Base-by-base conservation (phyloP, 2,888 invertebrate species). In the Dryocosmus kuriphilus region DNA sequence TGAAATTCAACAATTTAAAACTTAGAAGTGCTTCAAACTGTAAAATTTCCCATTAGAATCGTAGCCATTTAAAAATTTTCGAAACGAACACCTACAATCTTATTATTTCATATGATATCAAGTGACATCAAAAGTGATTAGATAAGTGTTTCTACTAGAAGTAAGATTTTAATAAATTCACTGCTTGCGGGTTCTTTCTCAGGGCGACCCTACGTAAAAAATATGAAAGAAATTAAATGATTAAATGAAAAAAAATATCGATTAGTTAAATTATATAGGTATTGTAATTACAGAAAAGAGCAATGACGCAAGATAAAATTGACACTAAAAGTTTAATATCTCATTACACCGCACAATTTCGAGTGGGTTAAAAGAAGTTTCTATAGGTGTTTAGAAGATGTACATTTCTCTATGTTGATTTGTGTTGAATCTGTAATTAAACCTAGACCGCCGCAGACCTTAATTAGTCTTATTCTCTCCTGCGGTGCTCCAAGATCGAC, bases 381-480 rank as follows among this genome's bases (percentile, higher is more conserved):
- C 46, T 71, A 19, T 60, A 65, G 51, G 71, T 71, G 51, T 71
- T 71, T 67, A 41, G 24, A 67, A 67, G 65, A 67, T 67, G 65
- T 46, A 67, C 16, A 24, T 67, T 24, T 71, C 27, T 46, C 51
- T 51, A 27, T 1, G 46, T 51, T n/a, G 46, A 46, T 71, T 46
- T 71, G 30, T 30, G 67, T 71, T 71, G 30, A 71, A 24, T 27
- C 67, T 30, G 46, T 51, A 51, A 71, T 71, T 30, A 71, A 30
- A 51, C 30, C 19, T 71, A 71, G 67, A 51, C 67, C 67, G 67
- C 67, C 67, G 46, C n/a, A 51, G 67, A 67, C 41, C 65, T 71
- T 71, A 71, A 71, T 71, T 71, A 51, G 51, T 71, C 51, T 71
- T 65, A 41, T 65, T 51, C 67, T 71, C 67, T 71, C 51, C 67